Evolutionary conservation across 2,888 invertebrate species (phyloP), one percentile per base, ranked within the genome.

Genomic region (Theodoxus fluviatilis): DNA sequence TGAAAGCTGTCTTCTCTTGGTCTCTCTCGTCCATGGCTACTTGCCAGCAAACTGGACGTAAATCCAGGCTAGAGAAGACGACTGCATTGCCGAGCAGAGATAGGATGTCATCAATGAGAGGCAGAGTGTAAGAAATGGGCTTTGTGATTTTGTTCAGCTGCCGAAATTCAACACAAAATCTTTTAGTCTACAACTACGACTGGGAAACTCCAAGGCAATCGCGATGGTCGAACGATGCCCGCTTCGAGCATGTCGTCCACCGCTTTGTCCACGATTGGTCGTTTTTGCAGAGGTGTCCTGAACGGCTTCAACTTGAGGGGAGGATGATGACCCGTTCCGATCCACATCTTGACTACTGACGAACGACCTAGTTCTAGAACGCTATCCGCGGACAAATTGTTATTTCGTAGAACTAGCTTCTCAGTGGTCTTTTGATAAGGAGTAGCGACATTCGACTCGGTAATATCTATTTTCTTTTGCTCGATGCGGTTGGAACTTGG

Each of bases 281-380:
- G 49, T 63, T 73, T 63, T 31, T 72, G 68, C 4, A 73, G 28
- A 1, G 75, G 75, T 4, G 71, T 67, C 22, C 73, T 47, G 43
- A 74, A 74, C 9, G 75, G 73, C 63, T 40, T 40, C 4, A 67
- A 12, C 43, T 73, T 73, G 18, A 75, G 69, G 1, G 75, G 74
- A 12, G 47, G 35, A 28, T 69, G 68, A 43, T n/a, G n/a, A n/a
- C n/a, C n/a, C n/a, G n/a, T n/a, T n/a, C n/a, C n/a, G n/a, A n/a
- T n/a, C n/a, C n/a, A n/a, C 28, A 22, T 28, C 31, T 57, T 3
- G 4, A 57, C 57, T 7, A 33, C 31, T 7, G 12, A 2, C 2
- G 57, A 31, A 15, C 18, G 28, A 7, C 57, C 57, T 18, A 57
- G 28, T 7, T 57, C 57, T 18, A 25, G n/a, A n/a, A n/a, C n/a